A percentile compares a stretch with the other conserved stretches of the same genome.
Evolutionary conservation across 2,113 vertebrate genomes (phyloP).

Genomic region (Micromys minutus): DNA sequence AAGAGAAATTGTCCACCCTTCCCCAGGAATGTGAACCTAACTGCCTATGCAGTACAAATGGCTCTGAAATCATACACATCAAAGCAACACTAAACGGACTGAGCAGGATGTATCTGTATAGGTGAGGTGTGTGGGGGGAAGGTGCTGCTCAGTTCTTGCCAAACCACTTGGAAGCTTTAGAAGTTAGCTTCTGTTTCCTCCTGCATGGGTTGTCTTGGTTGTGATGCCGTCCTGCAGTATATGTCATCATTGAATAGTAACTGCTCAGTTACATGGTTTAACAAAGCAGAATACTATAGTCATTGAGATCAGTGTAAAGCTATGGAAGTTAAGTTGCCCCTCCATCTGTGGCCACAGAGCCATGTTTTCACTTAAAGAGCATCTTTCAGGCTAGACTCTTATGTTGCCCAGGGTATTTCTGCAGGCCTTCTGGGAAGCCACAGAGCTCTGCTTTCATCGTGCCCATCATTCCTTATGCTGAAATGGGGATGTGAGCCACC

Average conservation of each 20-base stretch:
- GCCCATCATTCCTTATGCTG: constrained; percentile 19
- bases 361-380: background rate
- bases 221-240: background rate
- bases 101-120: background rate
- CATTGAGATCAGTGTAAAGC: constrained; percentile 17
- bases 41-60: background rate
- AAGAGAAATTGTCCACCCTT: no score
- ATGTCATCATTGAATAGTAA: constrained; percentile 21
- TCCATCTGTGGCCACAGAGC: background rate
- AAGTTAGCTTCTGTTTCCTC: background rate
- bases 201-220: background rate
- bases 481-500: background rate
- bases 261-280: background rate
- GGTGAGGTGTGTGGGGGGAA: no score
- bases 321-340: background rate
- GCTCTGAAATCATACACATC: background rate
- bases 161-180: background rate
- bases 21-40: background rate
- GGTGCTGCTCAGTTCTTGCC: background rate
- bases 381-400: background rate
- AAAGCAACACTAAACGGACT: background rate
- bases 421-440: background rate
- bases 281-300: background rate
- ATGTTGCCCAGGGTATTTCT: background rate
- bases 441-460: background rate